These are phyloP conservation scores for Petromus typicus DNA, from an alignment of 2,113 vertebrate species.

Conservation along the genomic window DNA sequence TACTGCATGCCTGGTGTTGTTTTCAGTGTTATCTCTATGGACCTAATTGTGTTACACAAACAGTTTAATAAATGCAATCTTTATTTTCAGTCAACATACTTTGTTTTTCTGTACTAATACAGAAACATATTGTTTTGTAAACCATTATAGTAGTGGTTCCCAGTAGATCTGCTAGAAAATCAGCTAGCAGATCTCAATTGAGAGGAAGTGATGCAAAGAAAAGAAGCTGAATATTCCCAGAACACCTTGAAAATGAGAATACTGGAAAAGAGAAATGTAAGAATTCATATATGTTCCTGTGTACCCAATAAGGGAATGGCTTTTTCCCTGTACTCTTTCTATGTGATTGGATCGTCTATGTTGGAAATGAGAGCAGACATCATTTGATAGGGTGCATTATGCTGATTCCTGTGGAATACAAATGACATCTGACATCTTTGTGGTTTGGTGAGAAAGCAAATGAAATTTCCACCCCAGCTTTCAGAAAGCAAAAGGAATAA, in stretches of 20 bases:
- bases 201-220: neutral
- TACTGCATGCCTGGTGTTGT: neutral
- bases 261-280: neutral
- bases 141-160: no score
- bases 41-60: neutral
- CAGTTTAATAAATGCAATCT: neutral
- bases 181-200: neutral
- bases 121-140: neutral
- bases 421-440: conserved; percentile 63
- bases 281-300: neutral
- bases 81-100: neutral
- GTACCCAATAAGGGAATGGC: neutral
- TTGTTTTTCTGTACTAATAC: no score
- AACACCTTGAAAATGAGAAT: conserved; percentile 48
- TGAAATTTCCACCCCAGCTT: conserved; percentile 74
- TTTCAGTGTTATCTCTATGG: neutral
- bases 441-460: conserved; percentile 67
- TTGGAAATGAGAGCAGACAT: conserved; percentile 19
- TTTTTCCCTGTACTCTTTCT: neutral
- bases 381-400: neutral
- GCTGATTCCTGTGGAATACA: conserved; percentile 33
- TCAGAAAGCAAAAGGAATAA: conserved; percentile 78
- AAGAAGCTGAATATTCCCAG: conserved; percentile 36
- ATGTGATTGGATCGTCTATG: neutral
- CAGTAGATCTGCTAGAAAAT: no score